Base-by-base conservation (phyloP, 2,888 invertebrate genomes). In the Melanchra persicariae region DNA sequence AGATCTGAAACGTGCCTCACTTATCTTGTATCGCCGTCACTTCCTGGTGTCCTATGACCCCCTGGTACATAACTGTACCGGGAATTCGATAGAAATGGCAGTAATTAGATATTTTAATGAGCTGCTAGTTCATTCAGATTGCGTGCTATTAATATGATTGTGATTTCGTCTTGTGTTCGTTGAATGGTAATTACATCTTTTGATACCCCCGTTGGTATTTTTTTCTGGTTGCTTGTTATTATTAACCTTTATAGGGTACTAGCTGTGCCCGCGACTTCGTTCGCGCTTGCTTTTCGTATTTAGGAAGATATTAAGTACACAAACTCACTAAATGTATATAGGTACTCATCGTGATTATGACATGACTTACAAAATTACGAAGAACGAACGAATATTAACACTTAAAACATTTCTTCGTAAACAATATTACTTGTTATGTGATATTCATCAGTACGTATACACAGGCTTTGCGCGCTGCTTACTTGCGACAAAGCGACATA, bases 31-130 rank as follows among this genome's bases (percentile, higher is more conserved):
- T 52, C 40, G 52, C 15, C 34, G 54, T 22, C 57, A 79, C 64
- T 80, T 81, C 81, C 68, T 81, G 22, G 61, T 61, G 26, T 9
- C 72, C 12, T 77, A 67, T 80, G 81, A 79, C 79, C 81, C 6
- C n/a, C 52, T 80, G 71, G 54, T 64, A 54, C 43, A 60, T 52
- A 61, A 45, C 34, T 58, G 47, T 77, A 66, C 71, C 19, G 10
- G n/a, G 77, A 65, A 62, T 72, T 65, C 17, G 51, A 55, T 80
- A 58, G 51, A 76, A 71, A 81, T 72, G 19, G 22, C 17, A 8
- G n/a, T 75, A 68, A 68, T 78, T 60, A 73, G 62, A 45, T 63
- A 65, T 57, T 70, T 64, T 77, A 70, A 74, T 74, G 59, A 75
- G 54, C 47, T 58, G 51, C 15, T 58, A 9, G 17, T 61, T 70